Percentiles rank a stretch among this genome's conserved stretches.
Evolutionary conservation across 2,113 vertebrate species (phyloP).

Genomic region (Ascaphus truei): DNA sequence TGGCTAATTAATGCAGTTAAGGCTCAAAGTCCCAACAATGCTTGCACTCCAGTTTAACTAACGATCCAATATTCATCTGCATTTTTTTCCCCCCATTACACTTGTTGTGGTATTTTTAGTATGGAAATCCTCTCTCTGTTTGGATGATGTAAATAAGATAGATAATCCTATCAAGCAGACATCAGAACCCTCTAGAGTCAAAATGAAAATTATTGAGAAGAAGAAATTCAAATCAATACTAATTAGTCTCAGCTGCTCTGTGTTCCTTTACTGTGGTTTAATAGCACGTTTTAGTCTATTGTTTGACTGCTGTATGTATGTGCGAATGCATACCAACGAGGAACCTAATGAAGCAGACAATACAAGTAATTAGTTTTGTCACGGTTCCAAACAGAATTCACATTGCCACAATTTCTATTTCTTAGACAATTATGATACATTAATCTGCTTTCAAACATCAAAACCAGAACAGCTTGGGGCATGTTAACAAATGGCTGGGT

Average conservation of each 20-base stretch:
- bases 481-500: constrained; percentile 11
- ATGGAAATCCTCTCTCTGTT: constrained; percentile 16
- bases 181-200: constrained; percentile 33
- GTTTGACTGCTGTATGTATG: constrained; percentile 8
- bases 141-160: neutral
- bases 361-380: constrained; percentile 30
- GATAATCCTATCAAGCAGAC: constrained; percentile 27
- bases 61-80: neutral
- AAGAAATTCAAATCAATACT: constrained; percentile 41
- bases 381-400: constrained; percentile 32
- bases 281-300: constrained; percentile 25
- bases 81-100: neutral
- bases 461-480: constrained; percentile 2
- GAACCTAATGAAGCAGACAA: constrained; percentile 25
- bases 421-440: constrained; percentile 23
- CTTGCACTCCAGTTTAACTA: neutral
- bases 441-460: constrained; percentile 27
- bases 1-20: too few relatives aligned
- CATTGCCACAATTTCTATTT: constrained; percentile 30
- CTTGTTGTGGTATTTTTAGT: neutral
- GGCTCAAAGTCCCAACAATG: too few relatives aligned
- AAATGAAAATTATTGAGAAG: constrained; percentile 41
- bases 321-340: constrained; percentile 26
- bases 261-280: constrained; percentile 23
- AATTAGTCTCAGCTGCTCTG: constrained; percentile 35